Conservation (phyloP, 2,797 vertebrate genomes). For the Chelidonichthys spinosus region DNA sequence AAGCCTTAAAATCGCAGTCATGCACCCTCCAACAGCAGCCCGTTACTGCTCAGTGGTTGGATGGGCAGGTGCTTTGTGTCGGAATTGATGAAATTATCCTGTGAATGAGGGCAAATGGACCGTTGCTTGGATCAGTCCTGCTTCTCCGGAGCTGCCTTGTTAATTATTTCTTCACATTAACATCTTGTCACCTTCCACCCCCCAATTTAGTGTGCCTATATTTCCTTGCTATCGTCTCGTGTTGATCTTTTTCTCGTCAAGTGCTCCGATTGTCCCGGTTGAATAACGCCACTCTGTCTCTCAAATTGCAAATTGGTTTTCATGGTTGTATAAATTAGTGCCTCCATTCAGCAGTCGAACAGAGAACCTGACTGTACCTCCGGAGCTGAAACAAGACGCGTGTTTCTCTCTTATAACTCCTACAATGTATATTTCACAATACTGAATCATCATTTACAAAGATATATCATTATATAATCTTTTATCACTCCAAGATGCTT, state of each 20-base stretch:
- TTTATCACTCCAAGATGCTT: background rate
- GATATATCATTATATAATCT: background rate
- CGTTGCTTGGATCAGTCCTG: slow-evolving; percentile 42
- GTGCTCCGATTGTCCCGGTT: slow-evolving; percentile 52
- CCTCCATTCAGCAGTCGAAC: slow-evolving; percentile 32
- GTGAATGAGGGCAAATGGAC: slow-evolving; percentile 16
- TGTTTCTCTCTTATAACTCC: slow-evolving; percentile 8
- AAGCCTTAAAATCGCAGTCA: slow-evolving; percentile 4
- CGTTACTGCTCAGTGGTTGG: slow-evolving; percentile 9
- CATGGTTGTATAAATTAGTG: slow-evolving; percentile 63
- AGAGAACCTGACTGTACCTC: slow-evolving; percentile 21
- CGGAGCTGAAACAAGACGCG: slow-evolving; percentile 31
- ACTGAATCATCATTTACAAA: slow-evolving; percentile 5
- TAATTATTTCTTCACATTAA: slow-evolving; percentile 59
- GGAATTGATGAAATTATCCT: slow-evolving; percentile 35
- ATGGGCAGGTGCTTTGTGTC: slow-evolving; percentile 15
- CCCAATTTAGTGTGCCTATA: slow-evolving; percentile 26
- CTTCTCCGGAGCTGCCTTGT: slow-evolving; percentile 29
- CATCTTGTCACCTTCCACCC: slow-evolving; percentile 39
- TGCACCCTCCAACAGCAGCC: background rate
- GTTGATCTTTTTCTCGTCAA: slow-evolving; percentile 57
- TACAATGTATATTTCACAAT: slow-evolving; percentile 18
- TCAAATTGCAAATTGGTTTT: slow-evolving; percentile 64
- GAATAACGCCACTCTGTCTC: slow-evolving; percentile 51
- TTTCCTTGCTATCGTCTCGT: slow-evolving; percentile 36